Conservation (phyloP, 2,888 invertebrate genomes). For the Lepidocyrtoides sp. region DNA sequence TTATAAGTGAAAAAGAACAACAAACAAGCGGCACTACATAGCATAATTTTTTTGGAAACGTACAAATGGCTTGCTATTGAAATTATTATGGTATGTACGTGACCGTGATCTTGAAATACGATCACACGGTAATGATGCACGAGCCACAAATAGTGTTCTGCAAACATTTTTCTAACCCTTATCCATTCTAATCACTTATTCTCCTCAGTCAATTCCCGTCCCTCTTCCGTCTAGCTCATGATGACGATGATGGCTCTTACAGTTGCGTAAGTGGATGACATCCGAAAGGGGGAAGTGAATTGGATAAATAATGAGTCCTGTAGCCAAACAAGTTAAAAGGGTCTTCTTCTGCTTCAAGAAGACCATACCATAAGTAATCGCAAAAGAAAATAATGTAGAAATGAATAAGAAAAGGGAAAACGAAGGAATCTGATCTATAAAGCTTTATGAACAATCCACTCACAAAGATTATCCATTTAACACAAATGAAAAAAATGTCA, state of each 20-base stretch:
- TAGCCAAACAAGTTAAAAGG: constrained; percentile 48
- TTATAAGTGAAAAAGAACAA: constrained; percentile 52
- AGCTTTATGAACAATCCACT: constrained; percentile 46
- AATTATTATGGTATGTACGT: constrained; percentile 31
- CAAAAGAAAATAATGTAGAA: constrained; percentile 25
- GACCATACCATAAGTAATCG: constrained; percentile 24
- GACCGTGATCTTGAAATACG: constrained; percentile 69
- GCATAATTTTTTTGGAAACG: constrained; percentile 50
- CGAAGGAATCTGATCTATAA: constrained; percentile 7
- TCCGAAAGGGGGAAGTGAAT: constrained; percentile 73
- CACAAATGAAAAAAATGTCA: constrained; percentile 64
- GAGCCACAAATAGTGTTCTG: constrained; percentile 45
- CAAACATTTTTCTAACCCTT: constrained; percentile 75
- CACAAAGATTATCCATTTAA: constrained; percentile 72
- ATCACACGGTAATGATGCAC: constrained; percentile 1
- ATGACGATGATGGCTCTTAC: neutral
- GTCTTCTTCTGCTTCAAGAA: neutral
- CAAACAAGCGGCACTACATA: neutral
- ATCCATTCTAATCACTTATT: constrained; percentile 68
- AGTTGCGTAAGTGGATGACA: constrained; percentile 64
- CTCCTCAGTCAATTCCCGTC: constrained; percentile 31
- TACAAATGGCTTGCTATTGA: neutral
- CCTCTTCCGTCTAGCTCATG: neutral
- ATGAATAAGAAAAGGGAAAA: neutral
- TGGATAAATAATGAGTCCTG: constrained; percentile 69